A percentile compares a stretch with the other conserved stretches of the same genome.
Evolutionary conservation across 2,113 vertebrate genomes (phyloP).

Genomic region (Chlorodrepanis virens): DNA sequence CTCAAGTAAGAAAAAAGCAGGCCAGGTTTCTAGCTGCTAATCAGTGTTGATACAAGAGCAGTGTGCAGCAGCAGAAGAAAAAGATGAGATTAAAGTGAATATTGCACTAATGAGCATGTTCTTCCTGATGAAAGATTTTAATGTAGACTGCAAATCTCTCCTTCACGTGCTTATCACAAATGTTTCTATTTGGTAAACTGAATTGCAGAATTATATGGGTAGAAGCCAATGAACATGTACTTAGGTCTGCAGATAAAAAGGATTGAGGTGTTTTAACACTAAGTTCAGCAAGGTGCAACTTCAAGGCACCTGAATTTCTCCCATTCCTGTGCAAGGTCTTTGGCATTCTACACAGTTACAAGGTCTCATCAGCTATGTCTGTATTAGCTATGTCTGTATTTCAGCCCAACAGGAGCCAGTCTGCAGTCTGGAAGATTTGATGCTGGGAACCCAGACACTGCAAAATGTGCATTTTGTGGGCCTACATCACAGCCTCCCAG

Average conservation of each 20-base stretch:
- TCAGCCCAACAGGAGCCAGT: neutral
- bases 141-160: neutral
- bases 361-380: neutral
- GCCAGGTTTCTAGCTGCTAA: slow-evolving; percentile 22
- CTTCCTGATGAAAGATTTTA: slow-evolving; percentile 47
- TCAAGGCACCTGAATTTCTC: neutral
- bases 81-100: slow-evolving; percentile 52
- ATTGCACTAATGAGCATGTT: slow-evolving; percentile 48
- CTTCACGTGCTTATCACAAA: neutral
- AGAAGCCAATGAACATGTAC: neutral
- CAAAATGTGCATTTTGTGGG: neutral
- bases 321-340: neutral
- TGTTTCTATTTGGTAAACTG: neutral
- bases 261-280: neutral
- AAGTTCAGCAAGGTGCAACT: neutral
- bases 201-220: neutral
- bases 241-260: neutral
- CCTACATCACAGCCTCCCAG: neutral
- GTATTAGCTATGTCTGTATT: neutral
- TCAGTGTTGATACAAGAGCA: slow-evolving; percentile 21
- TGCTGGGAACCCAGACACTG: neutral
- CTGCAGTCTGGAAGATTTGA: neutral
- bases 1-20: neutral
- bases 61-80: slow-evolving; percentile 23
- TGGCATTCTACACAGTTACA: neutral